Evolutionary conservation across 2,797 vertebrate species (phyloP), one percentile per base, ranked within the genome.

Genomic region (Decapterus maruadsi): DNA sequence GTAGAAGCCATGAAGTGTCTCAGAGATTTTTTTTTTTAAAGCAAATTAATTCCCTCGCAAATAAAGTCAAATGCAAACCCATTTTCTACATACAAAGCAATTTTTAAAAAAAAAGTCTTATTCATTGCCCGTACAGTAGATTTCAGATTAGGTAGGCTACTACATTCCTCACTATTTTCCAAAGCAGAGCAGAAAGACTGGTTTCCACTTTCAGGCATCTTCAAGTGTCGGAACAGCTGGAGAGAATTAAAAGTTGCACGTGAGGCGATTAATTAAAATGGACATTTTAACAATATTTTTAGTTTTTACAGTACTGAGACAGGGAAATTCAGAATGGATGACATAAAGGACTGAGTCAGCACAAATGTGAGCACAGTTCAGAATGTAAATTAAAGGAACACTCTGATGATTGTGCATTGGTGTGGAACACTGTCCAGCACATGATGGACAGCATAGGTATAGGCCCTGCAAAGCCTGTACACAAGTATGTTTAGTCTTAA

Each of bases 1-100:
- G 64, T 68, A 86, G 83, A 56, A 72, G 53, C 46, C 26, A 46
- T 68, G 48, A 65, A 82, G 43, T 45, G 38, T 68, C 66, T 75
- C 8, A 1, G 46, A 66, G 73, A 12, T 42, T 42, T 76, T 61
- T 77, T 77, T 42, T 42, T 42, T 76, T 64, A 78, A 55, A 13
- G 2, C 7, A 50, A 69, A 43, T 20, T 2, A 31, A 63, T 40
- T 31, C 2, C 2, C 19, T 46, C 6, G 6, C 10, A 50, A 53
- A 53, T 43, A 22, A 53, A 4, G 9, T n/a, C 6, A 20, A 29
- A 19, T 3, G 12, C 8, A 46, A 43, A 11, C 6, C 17, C 6
- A 16, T 51, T 53, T 63, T 14, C 17, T 22, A 26, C 31, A 26
- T n/a, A 14, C 12, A 45, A 55, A 31, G 31, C 34, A 1, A n/a